phyloP scores from a whole-genome alignment of 2,113 vertebrate genomes.

The Tamias sibiricus region DNA sequence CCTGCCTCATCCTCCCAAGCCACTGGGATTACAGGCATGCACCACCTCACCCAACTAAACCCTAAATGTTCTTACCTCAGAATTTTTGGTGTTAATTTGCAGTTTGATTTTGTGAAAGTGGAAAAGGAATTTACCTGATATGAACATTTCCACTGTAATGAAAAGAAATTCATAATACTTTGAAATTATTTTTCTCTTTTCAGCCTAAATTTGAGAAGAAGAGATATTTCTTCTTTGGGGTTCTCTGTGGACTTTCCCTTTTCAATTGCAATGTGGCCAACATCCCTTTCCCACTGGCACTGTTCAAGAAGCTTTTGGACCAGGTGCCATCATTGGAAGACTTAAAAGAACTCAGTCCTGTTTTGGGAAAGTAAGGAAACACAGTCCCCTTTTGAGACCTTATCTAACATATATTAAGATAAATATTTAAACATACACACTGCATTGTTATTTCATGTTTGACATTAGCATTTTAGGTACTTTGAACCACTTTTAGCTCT shows the following conservation, averaged over 20 bases:
- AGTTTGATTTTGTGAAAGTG: constrained; percentile 52
- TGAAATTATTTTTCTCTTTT: not conserved
- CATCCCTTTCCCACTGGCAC: constrained; percentile 94
- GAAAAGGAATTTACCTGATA: not conserved
- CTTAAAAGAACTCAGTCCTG: constrained; percentile 95
- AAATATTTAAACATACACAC: constrained; percentile 22
- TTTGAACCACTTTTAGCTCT: constrained; percentile 12
- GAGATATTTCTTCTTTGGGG: constrained; percentile 83
- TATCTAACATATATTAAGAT: not conserved
- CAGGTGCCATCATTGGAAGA: constrained; percentile 91
- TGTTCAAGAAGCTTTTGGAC: constrained; percentile 96
- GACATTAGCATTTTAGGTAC: not conserved
- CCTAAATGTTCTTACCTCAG: not conserved
- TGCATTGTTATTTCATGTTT: not conserved
- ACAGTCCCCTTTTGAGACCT: not conserved
- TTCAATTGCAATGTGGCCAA: constrained; percentile 95
- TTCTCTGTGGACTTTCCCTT: constrained; percentile 85
- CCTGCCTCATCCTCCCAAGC: no score
- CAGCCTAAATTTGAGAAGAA: constrained; percentile 79
- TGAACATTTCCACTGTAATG: not conserved
- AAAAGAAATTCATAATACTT: not conserved
- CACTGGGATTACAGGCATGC: no score
- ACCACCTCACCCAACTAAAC: not conserved
- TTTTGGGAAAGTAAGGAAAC: constrained; percentile 92
- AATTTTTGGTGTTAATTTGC: constrained; percentile 23